Conservation (phyloP, 2,888 invertebrate species). For the Allolobophora icterica region DNA sequence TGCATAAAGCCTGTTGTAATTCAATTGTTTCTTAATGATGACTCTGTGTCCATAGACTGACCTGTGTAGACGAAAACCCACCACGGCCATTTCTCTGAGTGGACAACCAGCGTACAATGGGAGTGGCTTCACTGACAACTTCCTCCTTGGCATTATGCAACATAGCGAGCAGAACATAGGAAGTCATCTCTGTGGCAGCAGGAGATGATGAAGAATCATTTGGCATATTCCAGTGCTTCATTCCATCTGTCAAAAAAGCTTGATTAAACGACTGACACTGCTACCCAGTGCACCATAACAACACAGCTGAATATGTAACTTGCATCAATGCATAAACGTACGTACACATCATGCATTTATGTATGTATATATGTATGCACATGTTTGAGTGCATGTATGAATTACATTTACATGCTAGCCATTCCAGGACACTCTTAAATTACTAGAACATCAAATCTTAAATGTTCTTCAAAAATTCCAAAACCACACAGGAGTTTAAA, state of each 20-base stretch:
- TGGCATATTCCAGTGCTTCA: conserved; percentile 78
- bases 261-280: neutral
- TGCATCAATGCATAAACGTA: conserved; percentile 25
- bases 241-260: conserved; percentile 66
- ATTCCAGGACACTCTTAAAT: too few species aligned
- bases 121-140: conserved; percentile 63
- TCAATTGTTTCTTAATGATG: neutral
- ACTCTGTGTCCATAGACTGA: conserved; percentile 39
- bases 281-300: neutral
- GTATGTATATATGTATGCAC: too few species aligned
- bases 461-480: too few species aligned
- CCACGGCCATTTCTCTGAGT: conserved; percentile 75
- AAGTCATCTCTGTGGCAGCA: conserved; percentile 83
- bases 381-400: too few species aligned
- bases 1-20: neutral
- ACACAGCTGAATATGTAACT: neutral
- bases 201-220: conserved; percentile 69
- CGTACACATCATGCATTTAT: conserved; percentile 19
- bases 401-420: too few species aligned
- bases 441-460: too few species aligned
- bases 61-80: conserved; percentile 64
- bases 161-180: conserved; percentile 82
- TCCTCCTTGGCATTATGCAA: conserved; percentile 62
- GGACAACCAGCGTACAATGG: conserved; percentile 77
- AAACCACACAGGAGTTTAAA: too few species aligned